Conservation (phyloP, 2,113 vertebrate genomes). For the Australoheros scitulus region DNA sequence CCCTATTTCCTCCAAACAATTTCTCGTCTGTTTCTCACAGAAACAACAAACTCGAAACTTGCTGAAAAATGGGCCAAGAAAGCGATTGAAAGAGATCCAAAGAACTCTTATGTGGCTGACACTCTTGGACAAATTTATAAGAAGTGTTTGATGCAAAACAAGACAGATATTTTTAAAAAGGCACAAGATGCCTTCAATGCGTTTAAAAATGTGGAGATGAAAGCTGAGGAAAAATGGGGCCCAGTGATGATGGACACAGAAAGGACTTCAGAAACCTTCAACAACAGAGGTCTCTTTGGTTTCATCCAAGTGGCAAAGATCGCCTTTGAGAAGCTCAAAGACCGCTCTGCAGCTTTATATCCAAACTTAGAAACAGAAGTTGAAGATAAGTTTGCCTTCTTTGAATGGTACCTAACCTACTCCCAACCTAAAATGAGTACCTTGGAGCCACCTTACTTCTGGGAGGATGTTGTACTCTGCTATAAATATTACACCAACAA, state of each 20-base stretch:
- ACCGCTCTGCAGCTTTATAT: neutral
- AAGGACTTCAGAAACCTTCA: constrained; percentile 30
- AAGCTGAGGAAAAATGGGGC: constrained; percentile 27
- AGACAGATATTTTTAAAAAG: rapidly evolving
- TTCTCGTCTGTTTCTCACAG: constrained; percentile 45
- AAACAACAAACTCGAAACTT: too few relatives aligned
- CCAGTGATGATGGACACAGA: neutral
- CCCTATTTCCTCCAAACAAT: constrained; percentile 46
- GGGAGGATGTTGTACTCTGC: constrained; percentile 5
- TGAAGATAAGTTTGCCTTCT: constrained; percentile 44
- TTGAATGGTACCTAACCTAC: constrained; percentile 60
- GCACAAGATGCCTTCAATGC: neutral
- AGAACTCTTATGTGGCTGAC: constrained; percentile 60
- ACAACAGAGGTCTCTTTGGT: constrained; percentile 57
- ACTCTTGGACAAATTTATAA: constrained; percentile 69
- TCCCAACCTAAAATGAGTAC: constrained; percentile 14
- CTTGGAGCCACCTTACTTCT: neutral
- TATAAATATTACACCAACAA: neutral
- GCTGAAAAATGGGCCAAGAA: constrained; percentile 28
- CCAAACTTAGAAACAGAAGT: neutral
- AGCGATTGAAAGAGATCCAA: constrained; percentile 31
- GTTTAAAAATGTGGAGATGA: constrained; percentile 39
- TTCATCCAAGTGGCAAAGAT: constrained; percentile 54
- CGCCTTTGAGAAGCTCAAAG: neutral
- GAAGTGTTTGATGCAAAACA: neutral